phyloP scores from a whole-genome alignment of 2,888 invertebrate species.

The Epistrophella euchroma region DNA sequence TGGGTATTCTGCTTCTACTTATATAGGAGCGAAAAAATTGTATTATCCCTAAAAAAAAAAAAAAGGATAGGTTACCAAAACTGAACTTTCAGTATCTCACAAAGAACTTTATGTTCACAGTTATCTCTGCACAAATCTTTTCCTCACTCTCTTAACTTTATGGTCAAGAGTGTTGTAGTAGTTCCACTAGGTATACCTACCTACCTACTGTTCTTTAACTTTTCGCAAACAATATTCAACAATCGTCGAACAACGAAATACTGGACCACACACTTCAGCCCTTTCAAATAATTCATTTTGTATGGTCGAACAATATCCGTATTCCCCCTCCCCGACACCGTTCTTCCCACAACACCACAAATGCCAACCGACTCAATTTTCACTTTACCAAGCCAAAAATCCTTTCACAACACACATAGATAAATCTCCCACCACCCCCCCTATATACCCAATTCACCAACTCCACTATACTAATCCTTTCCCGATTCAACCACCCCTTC shows the following conservation, averaged over 20 bases:
- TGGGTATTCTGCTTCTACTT: background rate
- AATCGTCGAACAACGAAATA: conserved; percentile 69
- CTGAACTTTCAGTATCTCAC: background rate
- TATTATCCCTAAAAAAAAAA: background rate
- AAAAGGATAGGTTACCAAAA: background rate
- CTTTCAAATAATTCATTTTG: conserved; percentile 40
- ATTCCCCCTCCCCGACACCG: background rate
- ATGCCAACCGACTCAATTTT: conserved; percentile 61
- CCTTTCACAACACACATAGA: conserved; percentile 26
- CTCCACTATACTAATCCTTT: conserved; percentile 68
- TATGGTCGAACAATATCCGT: background rate
- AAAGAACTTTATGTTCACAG: background rate
- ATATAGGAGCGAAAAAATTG: background rate
- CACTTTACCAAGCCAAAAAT: conserved; percentile 61
- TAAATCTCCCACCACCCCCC: background rate
- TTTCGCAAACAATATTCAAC: conserved; percentile 60
- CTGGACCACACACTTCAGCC: conserved; percentile 40
- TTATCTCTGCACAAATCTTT: background rate
- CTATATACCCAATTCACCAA: background rate
- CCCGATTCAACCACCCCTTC: conserved; percentile 57
- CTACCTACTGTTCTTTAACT: conserved; percentile 34
- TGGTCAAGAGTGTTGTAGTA: conserved; percentile 34
- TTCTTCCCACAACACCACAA: background rate
- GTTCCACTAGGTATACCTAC: background rate
- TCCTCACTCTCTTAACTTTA: background rate